Evolutionary conservation across 2,888 invertebrate genomes (phyloP), one percentile per base, ranked within the genome.

Genomic region (Drosophila kuntzei): DNA sequence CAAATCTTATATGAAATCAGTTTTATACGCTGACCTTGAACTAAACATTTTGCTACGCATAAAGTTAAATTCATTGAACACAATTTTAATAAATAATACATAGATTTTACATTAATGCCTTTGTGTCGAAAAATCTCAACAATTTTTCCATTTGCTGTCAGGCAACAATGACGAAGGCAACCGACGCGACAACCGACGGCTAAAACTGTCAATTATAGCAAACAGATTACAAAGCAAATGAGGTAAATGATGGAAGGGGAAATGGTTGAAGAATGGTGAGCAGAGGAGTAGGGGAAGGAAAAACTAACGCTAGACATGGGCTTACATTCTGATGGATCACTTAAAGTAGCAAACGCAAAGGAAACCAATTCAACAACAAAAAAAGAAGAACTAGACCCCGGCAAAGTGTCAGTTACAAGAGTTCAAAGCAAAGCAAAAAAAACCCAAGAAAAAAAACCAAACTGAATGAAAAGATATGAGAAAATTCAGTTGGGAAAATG

Each of bases 131-230:
- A 82, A 76, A 50, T 87, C 75, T 78, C 70, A 80, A 78, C 67
- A 87, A 82, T 80, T 86, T 82, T 85, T 88, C 83, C 87, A 88
- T 88, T 82, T 87, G 80, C 88, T 87, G 86, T 76, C 82, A 76
- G 62, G 50, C 61, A 58, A 57, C 77, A 77, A 73, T 66, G 75
- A 73, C 55, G 76, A 58, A 58, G 63, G 41, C 60, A 39, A 12
- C 55, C 43, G 9, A 12, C 43, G 9, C n/a, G n/a, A n/a, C n/a
- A 9, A 57, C 46, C 61, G 70, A 53, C 61, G 41, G 32, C 69
- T 62, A 73, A 78, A 85, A 83, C 80, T 83, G 89, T 86, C 82
- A 83, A 88, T 88, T 83, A 83, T 66, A 58, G 46, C 43, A 36
- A 43, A 25, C 32, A 44, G 64, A 79, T 87, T 81, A 71, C 64